phyloP scores from a whole-genome alignment of 2,888 invertebrate genomes.

The Melanostoma mellinum region DNA sequence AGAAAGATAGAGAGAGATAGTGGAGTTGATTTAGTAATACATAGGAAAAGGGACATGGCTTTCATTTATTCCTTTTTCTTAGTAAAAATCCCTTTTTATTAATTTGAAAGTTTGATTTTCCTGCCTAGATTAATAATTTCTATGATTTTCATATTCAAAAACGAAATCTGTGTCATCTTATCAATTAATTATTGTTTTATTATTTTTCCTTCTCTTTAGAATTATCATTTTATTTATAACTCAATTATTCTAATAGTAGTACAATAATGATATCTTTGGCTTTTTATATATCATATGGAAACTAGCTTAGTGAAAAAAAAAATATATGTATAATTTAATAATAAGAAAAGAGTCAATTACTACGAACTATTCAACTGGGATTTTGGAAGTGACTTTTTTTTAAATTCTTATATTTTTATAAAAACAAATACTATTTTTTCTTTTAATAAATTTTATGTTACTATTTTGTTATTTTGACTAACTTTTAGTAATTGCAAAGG shows the following conservation, averaged over 20 bases:
- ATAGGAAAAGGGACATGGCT: too few relatives aligned
- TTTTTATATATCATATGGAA: constrained; percentile 49
- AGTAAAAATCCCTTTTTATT: too few relatives aligned
- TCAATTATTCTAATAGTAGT: constrained; percentile 29
- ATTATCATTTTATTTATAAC: background rate
- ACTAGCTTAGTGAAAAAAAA: constrained; percentile 28
- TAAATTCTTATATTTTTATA: constrained; percentile 25
- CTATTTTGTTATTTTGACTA: constrained; percentile 64
- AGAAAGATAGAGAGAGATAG: constrained; percentile 16
- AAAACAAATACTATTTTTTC: background rate
- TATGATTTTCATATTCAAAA: too few relatives aligned
- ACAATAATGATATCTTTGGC: constrained; percentile 51
- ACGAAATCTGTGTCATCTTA: too few relatives aligned
- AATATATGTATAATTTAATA: constrained; percentile 31
- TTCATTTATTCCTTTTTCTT: too few relatives aligned
- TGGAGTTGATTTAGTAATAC: background rate
- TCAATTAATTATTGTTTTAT: too few relatives aligned
- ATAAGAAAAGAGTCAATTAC: constrained; percentile 42
- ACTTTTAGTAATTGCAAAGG: constrained; percentile 61
- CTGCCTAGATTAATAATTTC: too few relatives aligned
- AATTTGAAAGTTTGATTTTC: too few relatives aligned
- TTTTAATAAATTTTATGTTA: constrained; percentile 33
- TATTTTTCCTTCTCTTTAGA: too few relatives aligned
- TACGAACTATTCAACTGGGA: constrained; percentile 67
- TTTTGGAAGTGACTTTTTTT: constrained; percentile 51